Base-by-base conservation (phyloP, 2,888 invertebrate genomes). In the Hyposoter didymator region DNA sequence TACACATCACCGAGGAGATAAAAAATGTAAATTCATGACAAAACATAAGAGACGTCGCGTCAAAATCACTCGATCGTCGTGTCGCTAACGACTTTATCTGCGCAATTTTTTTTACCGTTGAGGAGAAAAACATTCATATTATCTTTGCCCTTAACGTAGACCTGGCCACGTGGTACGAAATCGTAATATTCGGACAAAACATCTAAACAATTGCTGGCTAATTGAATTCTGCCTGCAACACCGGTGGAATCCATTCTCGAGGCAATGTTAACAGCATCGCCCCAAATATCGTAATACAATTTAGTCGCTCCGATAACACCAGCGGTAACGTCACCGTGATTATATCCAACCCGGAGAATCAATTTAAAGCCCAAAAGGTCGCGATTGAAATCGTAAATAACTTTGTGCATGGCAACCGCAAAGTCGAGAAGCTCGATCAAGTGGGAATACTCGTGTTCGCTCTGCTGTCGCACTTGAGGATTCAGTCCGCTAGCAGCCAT, bases 401-500 rank as follows among this genome's bases (percentile, higher is more conserved):
- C 98, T 87, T 96, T 96, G 92, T 98, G 98, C 96, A 99, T 97
- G 86, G 97, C 97, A n/a, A 98, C 94, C 0, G 98, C 98, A 93
- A 99, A 99, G 90, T 99, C 98, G 96, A 99, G 96, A 59, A 99
- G 94, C 35, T 98, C 97, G 91, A 96, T 96, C n/a, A 98, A 94
- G 92, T 98, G 98, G 45, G 97, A 96, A 91, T 97, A 94, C 1
- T 97, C 95, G 88, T 96, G 95, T 32, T 96, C 95, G 88, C 96
- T 97, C 66, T 96, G 95, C 32, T 95, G 95, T 4, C 98, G 95
- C 89, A 96, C 95, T 86, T 95, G 95, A 0, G 98, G 98, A 94
- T 99, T 98, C 82, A 99, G 95, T 0, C 99, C 99, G 84, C 98
- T 98, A 0, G 99, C 99, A 0, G 99, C 99, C 99, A 99, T 99